Base-by-base conservation (phyloP, 2,113 vertebrate genomes). In the Leptobrachium leishanense region DNA sequence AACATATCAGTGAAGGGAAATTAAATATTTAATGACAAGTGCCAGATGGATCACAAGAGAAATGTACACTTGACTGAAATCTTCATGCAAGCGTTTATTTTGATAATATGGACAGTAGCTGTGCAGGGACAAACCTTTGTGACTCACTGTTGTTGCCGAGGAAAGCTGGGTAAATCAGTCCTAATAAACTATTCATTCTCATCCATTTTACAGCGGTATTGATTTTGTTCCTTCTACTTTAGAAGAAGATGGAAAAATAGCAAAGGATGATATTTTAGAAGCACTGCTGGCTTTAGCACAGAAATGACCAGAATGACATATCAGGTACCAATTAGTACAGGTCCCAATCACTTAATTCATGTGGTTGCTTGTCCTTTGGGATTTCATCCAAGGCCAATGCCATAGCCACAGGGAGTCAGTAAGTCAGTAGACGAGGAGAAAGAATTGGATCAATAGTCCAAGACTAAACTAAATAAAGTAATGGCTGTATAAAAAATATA, bases 151-250 rank as follows among this genome's bases (percentile, higher is more conserved):
- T 55, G 72, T 72, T 81, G 64, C 65, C n/a, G 54, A 55, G 77
- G 78, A 65, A 68, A 81, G 78, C 78, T 74, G 71, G 54, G 64
- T 68, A 74, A 81, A 74, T 74, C 53, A 74, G 53, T 74, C 46
- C 71, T 81, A 81, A 81, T 81, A 70, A 81, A 81, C 72, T 74
- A 81, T 81, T 81, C 54, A 81, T 81, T 74, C 71, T 81, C 78
- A 74, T 81, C 64, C 64, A 81, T 81, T 81, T 81, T 81, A 57
- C 78, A 81, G 71, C 20, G 65, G 41, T 68, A 81, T 81, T 74
- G 78, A 81, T 81, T 81, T 74, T 62, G 55, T 46, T 68, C 54
- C 70, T 68, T 43, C 41, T 41, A 7, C 54, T 74, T 20, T 64
- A 64, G 62, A 64, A 64, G 41, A n/a, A 62, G 64, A 68, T 20